Evolutionary conservation across 2,888 invertebrate genomes (phyloP).

Genomic region (Homarus gammarus): DNA sequence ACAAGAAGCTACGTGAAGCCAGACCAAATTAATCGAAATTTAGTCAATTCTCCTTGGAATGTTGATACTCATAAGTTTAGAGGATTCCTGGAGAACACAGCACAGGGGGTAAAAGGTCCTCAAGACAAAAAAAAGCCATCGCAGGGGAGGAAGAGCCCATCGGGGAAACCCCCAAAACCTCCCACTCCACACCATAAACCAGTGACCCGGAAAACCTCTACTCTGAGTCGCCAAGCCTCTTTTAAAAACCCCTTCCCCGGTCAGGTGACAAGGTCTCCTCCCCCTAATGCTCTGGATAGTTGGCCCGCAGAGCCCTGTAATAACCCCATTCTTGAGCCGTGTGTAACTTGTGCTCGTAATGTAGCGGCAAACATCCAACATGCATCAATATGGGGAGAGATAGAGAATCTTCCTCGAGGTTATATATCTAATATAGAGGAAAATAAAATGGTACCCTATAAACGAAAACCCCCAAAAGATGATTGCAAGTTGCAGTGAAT

Average conservation of each 20-base stretch:
- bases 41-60: conserved; percentile 5
- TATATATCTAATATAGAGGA: conserved; percentile 58
- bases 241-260: conserved; percentile 57
- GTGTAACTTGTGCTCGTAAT: conserved; percentile 72
- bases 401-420: conserved; percentile 58
- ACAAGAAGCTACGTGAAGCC: conserved; percentile 63
- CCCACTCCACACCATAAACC: conserved; percentile 48
- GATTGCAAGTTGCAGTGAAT: conserved; percentile 75
- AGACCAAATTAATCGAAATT: conserved; percentile 44
- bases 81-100: background rate
- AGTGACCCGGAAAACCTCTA: conserved; percentile 48
- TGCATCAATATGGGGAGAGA: conserved; percentile 69
- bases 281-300: conserved; percentile 53
- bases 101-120: background rate
- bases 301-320: conserved; percentile 58
- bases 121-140: conserved; percentile 30
- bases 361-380: conserved; percentile 74
- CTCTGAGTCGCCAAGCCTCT: conserved; percentile 59
- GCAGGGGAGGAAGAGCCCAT: conserved; percentile 31
- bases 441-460: conserved; percentile 51
- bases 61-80: conserved; percentile 14
- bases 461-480: conserved; percentile 63
- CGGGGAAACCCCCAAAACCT: conserved; percentile 62
- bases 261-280: conserved; percentile 22
- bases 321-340: conserved; percentile 72